These are phyloP conservation scores for Planiliza haematocheilus DNA, from an alignment of 2,113 vertebrate genomes.

Conservation along the genomic window DNA sequence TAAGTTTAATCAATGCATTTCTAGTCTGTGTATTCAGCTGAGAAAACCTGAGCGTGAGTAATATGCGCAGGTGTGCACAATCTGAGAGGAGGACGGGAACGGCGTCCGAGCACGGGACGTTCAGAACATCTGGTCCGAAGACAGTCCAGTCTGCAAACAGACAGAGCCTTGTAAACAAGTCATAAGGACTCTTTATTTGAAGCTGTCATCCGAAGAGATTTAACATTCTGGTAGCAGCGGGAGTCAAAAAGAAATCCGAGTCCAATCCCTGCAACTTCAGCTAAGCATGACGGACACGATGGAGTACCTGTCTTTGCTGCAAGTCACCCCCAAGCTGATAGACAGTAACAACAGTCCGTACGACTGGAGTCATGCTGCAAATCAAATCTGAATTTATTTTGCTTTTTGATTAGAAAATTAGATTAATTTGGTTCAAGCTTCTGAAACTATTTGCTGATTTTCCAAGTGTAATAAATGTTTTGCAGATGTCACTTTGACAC, in stretches of 20 bases:
- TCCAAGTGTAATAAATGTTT: too few species aligned
- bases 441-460: too few species aligned
- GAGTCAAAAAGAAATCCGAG: conserved; percentile 29
- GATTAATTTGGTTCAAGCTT: too few species aligned
- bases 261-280: conserved; percentile 9
- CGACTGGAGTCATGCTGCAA: too few species aligned
- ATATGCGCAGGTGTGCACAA: background rate
- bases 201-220: conserved; percentile 37
- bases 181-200: conserved; percentile 29
- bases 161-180: conserved; percentile 9
- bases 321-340: background rate
- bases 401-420: too few species aligned
- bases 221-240: conserved; percentile 19
- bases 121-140: conserved; percentile 51
- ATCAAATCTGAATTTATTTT: too few species aligned
- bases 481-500: too few species aligned
- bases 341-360: background rate
- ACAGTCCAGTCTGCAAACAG: conserved; percentile 3
- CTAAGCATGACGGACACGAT: conserved; percentile 29
- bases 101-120: conserved; percentile 26
- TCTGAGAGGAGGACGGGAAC: background rate
- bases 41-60: background rate
- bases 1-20: background rate
- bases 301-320: conserved; percentile 10
- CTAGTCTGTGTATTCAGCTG: background rate